Evolutionary conservation across 2,888 invertebrate genomes (phyloP), one percentile per base, ranked within the genome.

Genomic region (Dyspetes luteomarginatus): DNA sequence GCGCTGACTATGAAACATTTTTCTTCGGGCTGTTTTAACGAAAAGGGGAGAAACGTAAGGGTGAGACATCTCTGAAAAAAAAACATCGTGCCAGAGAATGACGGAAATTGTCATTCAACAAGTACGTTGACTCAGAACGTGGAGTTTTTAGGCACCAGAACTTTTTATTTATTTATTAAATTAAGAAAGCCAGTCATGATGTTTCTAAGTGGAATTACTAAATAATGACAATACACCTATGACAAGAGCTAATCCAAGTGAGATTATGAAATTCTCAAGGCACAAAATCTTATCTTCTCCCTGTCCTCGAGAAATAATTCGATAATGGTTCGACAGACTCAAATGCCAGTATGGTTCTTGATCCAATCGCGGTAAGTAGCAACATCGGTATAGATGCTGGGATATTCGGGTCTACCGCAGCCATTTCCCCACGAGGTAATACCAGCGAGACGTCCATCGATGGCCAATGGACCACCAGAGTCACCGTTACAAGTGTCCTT

Each of bases 371-470:
- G 93, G 93, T 93, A 93, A 0, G 93, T 92, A 0, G 93, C 93
- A 0, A 94, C 88, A 0, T 93, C 93, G 4, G 92, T 93, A 0
- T 94, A 89, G 72, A 92, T 93, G 1, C 92, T 92, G 0, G 93
- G 88, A 68, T 91, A 81, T 2, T 92, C 89, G 0, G 93, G 71
- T 0, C 93, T 92, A 3, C 93, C 94, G 1, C 94, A 94, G 19
- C 93, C 93, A 74, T 93, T 92, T 75, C 93, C 93, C 93, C 93
- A 89, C 2, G 87, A 89, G 0, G 85, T 82, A 48, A 89, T 82
- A 26, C 88, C 89, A 45, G 84, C 85, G 0, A 86, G 85, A 56
- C 79, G 80, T 52, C 85, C 85, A 1, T 82, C 12, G 19, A 87
- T 76, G 58, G 73, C 75, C 12, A 88, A 36, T 0, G 88, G 87